Evolutionary conservation across 2,113 vertebrate species (phyloP).

Genomic region (Pomatorhinus ruficollis): DNA sequence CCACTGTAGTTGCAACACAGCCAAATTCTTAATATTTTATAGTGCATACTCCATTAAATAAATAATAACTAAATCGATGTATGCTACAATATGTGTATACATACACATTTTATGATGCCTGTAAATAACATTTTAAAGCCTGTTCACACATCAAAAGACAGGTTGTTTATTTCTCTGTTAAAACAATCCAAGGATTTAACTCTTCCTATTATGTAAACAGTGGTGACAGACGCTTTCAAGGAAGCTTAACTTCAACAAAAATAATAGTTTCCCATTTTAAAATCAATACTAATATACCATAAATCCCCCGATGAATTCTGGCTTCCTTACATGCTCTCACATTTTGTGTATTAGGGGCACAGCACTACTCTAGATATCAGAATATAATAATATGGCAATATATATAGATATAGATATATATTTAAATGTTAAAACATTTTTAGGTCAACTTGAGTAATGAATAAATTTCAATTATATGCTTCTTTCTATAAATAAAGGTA

Average conservation of each 20-base stretch:
- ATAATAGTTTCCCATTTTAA: slow-evolving; percentile 6
- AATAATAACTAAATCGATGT: slow-evolving; percentile 16
- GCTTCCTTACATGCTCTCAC: slow-evolving; percentile 57
- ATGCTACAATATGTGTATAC: not conserved
- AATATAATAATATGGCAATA: slow-evolving; percentile 63
- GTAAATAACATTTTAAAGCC: slow-evolving; percentile 50
- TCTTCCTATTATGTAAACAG: slow-evolving; percentile 51
- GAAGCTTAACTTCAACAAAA: slow-evolving; percentile 30
- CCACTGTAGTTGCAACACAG: not conserved
- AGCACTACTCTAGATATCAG: slow-evolving; percentile 60
- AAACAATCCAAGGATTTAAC: slow-evolving; percentile 42
- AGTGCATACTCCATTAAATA: slow-evolving; percentile 2
- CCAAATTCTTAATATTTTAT: slow-evolving; percentile 22
- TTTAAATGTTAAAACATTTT: slow-evolving; percentile 53
- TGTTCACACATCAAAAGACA: slow-evolving; percentile 40
- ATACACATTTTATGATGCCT: slow-evolving; percentile 9
- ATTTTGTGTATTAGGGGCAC: slow-evolving; percentile 56
- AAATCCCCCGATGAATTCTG: slow-evolving; percentile 3
- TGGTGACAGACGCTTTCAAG: slow-evolving; percentile 21
- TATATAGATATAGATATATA: slow-evolving; percentile 59
- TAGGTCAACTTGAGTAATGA: slow-evolving; percentile 65
- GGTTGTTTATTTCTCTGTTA: slow-evolving; percentile 60
- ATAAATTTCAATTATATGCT: slow-evolving; percentile 6
- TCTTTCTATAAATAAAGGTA: slow-evolving; percentile 21
- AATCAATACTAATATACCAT: slow-evolving; percentile 40